Conservation (phyloP, 2,797 vertebrate species). For the Poecilia gillii region DNA sequence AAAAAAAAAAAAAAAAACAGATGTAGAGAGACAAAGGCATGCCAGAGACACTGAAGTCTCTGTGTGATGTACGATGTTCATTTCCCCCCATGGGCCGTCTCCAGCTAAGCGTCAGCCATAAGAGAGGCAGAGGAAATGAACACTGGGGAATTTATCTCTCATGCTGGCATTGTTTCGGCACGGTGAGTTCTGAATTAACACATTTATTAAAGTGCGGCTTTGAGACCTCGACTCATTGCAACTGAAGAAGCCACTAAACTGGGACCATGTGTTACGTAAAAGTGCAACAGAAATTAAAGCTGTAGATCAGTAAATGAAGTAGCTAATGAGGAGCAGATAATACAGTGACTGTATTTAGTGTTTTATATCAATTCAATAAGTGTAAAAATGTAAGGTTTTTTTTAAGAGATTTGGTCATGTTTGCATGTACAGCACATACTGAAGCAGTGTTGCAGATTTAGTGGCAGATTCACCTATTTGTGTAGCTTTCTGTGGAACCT, state of each 20-base stretch:
- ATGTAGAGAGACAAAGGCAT: constrained; percentile 43
- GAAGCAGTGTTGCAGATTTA: neutral
- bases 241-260: constrained; percentile 55
- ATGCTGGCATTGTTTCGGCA: constrained; percentile 76
- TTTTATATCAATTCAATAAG: neutral
- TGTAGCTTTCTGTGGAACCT: neutral
- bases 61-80: constrained; percentile 77
- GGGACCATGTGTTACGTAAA: constrained; percentile 52
- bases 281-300: constrained; percentile 70
- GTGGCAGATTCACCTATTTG: neutral
- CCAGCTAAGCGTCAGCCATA: constrained; percentile 62
- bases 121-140: constrained; percentile 78
- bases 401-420: neutral
- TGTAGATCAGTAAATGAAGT: constrained; percentile 75
- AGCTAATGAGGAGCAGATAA: constrained; percentile 45
- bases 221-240: constrained; percentile 76
- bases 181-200: constrained; percentile 78
- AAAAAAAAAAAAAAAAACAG: constrained; percentile 39
- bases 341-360: neutral
- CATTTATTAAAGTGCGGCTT: constrained; percentile 83
- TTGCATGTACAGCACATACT: neutral
- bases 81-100: constrained; percentile 60
- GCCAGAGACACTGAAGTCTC: constrained; percentile 58
- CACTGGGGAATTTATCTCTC: constrained; percentile 74
- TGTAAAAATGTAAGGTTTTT: neutral